Base-by-base conservation (phyloP, 1,140 invertebrate species). In the Atta cephalotes region DNA sequence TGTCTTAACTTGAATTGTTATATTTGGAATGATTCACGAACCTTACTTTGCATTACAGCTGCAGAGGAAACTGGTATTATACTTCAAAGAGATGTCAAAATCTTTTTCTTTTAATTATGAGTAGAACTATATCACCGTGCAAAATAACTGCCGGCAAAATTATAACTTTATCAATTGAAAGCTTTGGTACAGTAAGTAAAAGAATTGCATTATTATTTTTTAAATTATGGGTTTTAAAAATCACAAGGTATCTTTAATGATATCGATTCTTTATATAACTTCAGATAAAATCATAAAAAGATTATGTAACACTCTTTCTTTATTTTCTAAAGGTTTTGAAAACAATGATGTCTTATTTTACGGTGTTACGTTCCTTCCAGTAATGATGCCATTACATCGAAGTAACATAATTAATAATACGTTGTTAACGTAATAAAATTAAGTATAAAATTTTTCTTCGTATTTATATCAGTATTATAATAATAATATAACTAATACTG, bases 291-390 rank as follows among this genome's bases (percentile, higher is more conserved):
- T 58, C 39, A 39, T 39, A 35, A 79, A 66, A 79, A n/a, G 2
- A 39, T 35, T 14, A 79, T 21, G 16, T 25, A 28, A 68, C 10
- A 51, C 21, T 31, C 1, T 0, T 2, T 68, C 53, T 53, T 80
- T 39, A 39, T 56, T 35, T 68, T 70, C 31, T 70, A 53, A 80
- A 80, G 78, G 78, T 70, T 53, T n/a, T 80, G 2, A 80, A 80
- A 80, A 80, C 78, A 2, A 70, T 66, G n/a, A 68, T 80, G 78
- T 80, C 78, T 80, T 80, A 70, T 70, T 70, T 80, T 21, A 80
- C 45, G 18, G 9, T 80, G n/a, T 16, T 80, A 70, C 78, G 78
- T 25, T 70, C 63, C 31, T 68, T 80, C 49, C 78, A 80, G 45
- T 80, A 6, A 68, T 79, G 7, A 70, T 51, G 12, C 7, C 10